phyloP scores from a whole-genome alignment of 2,797 vertebrate species.

The Gallinago nigripennis region DNA sequence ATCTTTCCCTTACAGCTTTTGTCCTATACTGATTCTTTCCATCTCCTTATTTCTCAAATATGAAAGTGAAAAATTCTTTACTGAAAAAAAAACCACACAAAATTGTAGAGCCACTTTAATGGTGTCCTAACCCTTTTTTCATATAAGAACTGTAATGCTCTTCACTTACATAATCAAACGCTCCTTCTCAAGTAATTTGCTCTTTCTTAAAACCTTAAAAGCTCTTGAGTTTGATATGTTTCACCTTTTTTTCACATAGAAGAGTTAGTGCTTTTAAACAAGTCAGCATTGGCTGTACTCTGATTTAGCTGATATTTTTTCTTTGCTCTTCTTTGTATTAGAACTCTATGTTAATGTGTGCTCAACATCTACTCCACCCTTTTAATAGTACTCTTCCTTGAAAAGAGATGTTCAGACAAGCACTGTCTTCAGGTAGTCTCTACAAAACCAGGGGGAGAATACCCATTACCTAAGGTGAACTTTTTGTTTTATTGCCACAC shows the following conservation, averaged over 20 bases:
- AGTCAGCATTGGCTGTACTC: not conserved
- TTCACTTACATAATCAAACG: not conserved
- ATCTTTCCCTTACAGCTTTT: not conserved
- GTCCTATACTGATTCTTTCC: not conserved
- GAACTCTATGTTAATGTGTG: not conserved
- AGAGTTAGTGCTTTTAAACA: not conserved
- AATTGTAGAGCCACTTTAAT: not conserved
- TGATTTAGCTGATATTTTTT: not conserved
- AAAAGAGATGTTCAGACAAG: not conserved
- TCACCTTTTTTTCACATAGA: not conserved
- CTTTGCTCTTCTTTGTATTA: not conserved
- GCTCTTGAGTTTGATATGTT: not conserved
- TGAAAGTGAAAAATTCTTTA: not conserved
- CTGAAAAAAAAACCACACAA: not conserved
- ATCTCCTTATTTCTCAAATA: not conserved
- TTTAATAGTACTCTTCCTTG: not conserved
- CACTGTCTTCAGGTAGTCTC: not conserved
- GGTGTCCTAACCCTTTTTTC: not conserved
- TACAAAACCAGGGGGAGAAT: not conserved
- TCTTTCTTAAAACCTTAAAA: not conserved
- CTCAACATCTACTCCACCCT: not conserved
- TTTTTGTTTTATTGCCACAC: not conserved
- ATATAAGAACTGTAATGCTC: not conserved
- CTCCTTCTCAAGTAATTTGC: not conserved
- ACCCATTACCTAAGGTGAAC: not conserved